phyloP scores from a whole-genome alignment of 2,888 invertebrate genomes.

The Deroplatys truncata region DNA sequence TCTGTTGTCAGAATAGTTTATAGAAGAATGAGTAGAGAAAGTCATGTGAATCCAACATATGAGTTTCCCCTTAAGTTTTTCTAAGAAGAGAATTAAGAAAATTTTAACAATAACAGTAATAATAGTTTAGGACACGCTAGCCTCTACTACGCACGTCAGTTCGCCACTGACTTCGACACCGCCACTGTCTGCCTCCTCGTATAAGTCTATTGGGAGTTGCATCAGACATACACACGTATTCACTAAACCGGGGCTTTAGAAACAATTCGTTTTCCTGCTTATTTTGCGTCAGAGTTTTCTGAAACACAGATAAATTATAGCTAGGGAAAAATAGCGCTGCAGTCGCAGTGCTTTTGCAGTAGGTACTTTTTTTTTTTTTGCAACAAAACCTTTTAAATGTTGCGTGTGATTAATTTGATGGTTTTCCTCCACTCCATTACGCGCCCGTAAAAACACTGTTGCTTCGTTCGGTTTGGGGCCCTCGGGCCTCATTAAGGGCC shows the following conservation, averaged over 20 bases:
- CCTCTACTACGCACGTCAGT: too few species aligned
- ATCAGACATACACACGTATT: not conserved
- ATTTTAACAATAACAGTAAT: too few species aligned
- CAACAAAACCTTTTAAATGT: not conserved
- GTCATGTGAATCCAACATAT: too few species aligned
- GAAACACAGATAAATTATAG: not conserved
- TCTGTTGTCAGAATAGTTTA: too few species aligned
- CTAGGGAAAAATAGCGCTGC: not conserved
- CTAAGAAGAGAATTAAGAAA: too few species aligned
- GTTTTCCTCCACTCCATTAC: not conserved
- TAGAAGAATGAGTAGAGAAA: too few species aligned
- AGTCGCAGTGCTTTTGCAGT: not conserved
- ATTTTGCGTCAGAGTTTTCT: not conserved
- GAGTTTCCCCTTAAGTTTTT: too few species aligned
- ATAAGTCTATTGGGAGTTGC: not conserved
- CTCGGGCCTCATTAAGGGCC: not conserved
- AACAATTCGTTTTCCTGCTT: not conserved
- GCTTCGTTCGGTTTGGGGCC: not conserved
- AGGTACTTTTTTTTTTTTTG: not conserved
- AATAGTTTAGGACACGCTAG: too few species aligned
- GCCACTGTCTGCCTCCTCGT: too few species aligned
- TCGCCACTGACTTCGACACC: too few species aligned
- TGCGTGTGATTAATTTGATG: not conserved
- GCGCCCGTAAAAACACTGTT: not conserved
- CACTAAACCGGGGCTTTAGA: not conserved